Evolutionary conservation across 2,888 invertebrate genomes (phyloP).

Genomic region (Limenitis camilla): DNA sequence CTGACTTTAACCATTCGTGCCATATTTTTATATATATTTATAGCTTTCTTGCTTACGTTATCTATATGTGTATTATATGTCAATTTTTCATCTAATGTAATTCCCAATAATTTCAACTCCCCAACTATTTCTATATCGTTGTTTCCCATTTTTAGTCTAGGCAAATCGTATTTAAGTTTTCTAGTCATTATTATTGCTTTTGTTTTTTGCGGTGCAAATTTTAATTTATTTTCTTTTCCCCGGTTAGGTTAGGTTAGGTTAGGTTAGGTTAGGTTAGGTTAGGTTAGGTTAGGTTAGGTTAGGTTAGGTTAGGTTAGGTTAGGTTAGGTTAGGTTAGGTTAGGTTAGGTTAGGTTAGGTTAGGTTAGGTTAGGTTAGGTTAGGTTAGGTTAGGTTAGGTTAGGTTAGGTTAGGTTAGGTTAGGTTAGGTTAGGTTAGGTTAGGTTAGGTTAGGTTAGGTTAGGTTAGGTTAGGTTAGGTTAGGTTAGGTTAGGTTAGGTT

Average conservation of each 20-base stretch:
- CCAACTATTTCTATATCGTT: too few species aligned
- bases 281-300: constrained; percentile 20
- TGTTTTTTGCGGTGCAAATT: too few species aligned
- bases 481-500: constrained; percentile 18
- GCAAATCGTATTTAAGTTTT: too few species aligned
- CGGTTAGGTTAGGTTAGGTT: constrained; percentile 20
- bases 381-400: constrained; percentile 24
- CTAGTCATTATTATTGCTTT: too few species aligned
- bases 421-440: constrained; percentile 21
- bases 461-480: constrained; percentile 20
- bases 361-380: constrained; percentile 24
- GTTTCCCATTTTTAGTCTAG: too few species aligned
- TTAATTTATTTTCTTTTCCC: too few species aligned
- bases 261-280: constrained; percentile 21
- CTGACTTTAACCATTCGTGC: too few species aligned
- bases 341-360: constrained; percentile 21
- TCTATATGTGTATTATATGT: too few species aligned
- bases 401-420: constrained; percentile 20
- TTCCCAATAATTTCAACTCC: too few species aligned
- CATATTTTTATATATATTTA: too few species aligned
- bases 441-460: constrained; percentile 21
- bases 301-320: constrained; percentile 22
- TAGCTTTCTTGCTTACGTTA: too few species aligned
- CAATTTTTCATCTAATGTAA: too few species aligned
- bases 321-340: constrained; percentile 22